phyloP scores from a whole-genome alignment of 37 sponge, comb jelly and placozoan genomes.

The Theonella swinhoei region DNA sequence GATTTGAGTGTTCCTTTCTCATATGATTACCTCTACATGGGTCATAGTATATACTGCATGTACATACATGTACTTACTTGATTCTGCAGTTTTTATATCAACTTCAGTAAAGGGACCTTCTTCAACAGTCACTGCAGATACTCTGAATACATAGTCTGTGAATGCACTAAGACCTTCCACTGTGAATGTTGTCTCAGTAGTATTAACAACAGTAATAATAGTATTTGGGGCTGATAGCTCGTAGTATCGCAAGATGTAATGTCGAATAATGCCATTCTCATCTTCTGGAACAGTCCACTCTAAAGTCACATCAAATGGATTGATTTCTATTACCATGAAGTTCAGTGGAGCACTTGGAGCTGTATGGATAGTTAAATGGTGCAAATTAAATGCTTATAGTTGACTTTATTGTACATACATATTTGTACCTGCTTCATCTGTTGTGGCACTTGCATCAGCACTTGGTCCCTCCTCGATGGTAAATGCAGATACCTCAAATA shows the following conservation, averaged over 20 bases:
- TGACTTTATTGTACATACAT: too few relatives aligned
- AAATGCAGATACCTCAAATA: not conserved
- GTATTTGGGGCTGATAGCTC: not conserved
- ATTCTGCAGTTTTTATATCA: not conserved
- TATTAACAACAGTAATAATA: not conserved
- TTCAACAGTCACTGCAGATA: conserved; percentile 24
- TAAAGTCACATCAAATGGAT: not conserved
- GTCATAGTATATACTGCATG: too few relatives aligned
- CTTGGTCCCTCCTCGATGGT: not conserved
- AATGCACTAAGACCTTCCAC: conserved; percentile 45
- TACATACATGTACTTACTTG: not conserved
- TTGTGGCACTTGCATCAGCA: not conserved
- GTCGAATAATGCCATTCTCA: not conserved
- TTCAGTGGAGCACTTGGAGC: conserved; percentile 19
- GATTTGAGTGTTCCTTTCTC: too few relatives aligned
- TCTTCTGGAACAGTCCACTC: not conserved
- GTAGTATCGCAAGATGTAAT: not conserved
- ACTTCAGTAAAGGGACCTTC: not conserved
- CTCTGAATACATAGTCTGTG: conserved; percentile 51
- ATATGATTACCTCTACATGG: too few relatives aligned
- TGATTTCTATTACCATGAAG: not conserved
- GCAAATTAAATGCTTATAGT: not conserved
- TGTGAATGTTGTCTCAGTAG: not conserved
- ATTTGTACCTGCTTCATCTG: not conserved
- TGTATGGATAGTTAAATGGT: too few relatives aligned